A percentile compares a stretch with the other conserved stretches of the same genome.
These are phyloP conservation scores for Arothron firmamentum DNA, from an alignment of 2,113 vertebrate genomes.

Conservation along the genomic window DNA sequence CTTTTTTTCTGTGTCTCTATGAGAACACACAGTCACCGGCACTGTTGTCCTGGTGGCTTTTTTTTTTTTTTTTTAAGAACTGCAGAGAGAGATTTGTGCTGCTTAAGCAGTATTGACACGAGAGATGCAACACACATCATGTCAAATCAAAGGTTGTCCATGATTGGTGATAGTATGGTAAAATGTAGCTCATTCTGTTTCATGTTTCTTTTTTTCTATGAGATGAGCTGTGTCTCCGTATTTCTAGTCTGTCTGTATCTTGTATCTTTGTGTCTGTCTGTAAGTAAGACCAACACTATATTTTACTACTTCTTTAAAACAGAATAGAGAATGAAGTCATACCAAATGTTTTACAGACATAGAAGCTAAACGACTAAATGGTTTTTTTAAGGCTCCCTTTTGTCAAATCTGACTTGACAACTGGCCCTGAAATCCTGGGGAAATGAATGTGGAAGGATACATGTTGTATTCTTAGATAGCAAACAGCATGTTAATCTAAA, in stretches of 20 bases:
- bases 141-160: slow-evolving; percentile 50
- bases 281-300: slow-evolving; percentile 45
- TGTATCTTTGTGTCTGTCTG: slow-evolving; percentile 61
- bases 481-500: slow-evolving; percentile 8
- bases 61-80: slow-evolving; percentile 26
- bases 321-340: slow-evolving; percentile 62
- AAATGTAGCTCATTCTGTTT: slow-evolving; percentile 68
- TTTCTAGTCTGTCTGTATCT: slow-evolving; percentile 56
- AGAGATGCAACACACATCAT: slow-evolving; percentile 30
- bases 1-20: slow-evolving; percentile 50
- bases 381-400: background rate
- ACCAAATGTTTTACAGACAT: slow-evolving; percentile 59
- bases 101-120: slow-evolving; percentile 14
- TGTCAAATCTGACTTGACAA: slow-evolving; percentile 2
- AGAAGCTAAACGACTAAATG: slow-evolving; percentile 8
- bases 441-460: background rate
- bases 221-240: slow-evolving; percentile 63
- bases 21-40: slow-evolving; percentile 32
- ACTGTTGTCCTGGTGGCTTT: slow-evolving; percentile 25
- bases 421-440: background rate
- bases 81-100: slow-evolving; percentile 34
- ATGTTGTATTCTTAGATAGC: slow-evolving; percentile 16
- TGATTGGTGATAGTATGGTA: slow-evolving; percentile 53
- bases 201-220: slow-evolving; percentile 56
- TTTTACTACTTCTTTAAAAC: slow-evolving; percentile 54